Evolutionary conservation across 92 coral and sea anemone genomes (phyloP).

Genomic region (Porites evermanni): DNA sequence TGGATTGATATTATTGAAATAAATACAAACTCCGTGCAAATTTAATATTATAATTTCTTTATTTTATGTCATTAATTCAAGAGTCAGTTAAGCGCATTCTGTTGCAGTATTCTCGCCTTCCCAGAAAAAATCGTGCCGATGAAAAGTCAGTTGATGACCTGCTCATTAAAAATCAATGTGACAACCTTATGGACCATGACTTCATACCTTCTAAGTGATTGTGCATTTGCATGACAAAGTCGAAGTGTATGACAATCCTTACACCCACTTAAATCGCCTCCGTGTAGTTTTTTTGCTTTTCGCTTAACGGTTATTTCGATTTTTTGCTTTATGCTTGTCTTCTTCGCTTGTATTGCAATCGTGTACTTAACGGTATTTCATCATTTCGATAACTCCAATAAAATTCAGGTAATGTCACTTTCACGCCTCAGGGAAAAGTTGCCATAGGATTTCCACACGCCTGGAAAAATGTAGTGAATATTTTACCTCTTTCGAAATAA

Average conservation of each 20-base stretch:
- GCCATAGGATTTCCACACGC: conserved; percentile 36
- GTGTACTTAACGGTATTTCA: neutral
- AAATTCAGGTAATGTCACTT: neutral
- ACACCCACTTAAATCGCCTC: neutral
- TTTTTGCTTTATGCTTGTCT: neutral
- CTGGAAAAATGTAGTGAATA: conserved; percentile 45
- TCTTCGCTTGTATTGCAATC: too few species aligned
- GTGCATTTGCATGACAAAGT: conserved; percentile 33
- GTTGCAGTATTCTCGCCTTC: neutral
- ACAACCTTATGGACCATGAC: conserved; percentile 4
- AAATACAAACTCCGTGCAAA: neutral
- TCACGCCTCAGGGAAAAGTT: conserved; percentile 27
- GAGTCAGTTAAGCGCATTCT: neutral
- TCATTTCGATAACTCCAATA: neutral
- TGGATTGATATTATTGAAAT: neutral
- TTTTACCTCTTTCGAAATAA: conserved; percentile 2
- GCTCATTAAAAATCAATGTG: neutral
- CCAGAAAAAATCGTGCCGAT: too few species aligned
- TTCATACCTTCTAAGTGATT: conserved; percentile 10
- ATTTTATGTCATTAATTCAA: neutral
- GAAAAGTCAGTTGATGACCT: too few species aligned
- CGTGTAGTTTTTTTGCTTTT: neutral
- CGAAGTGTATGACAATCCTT: neutral
- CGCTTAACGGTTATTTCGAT: neutral
- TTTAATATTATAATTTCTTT: neutral